Conservation (phyloP, 2,888 invertebrate species). For the Dermolepida albohirtum region DNA sequence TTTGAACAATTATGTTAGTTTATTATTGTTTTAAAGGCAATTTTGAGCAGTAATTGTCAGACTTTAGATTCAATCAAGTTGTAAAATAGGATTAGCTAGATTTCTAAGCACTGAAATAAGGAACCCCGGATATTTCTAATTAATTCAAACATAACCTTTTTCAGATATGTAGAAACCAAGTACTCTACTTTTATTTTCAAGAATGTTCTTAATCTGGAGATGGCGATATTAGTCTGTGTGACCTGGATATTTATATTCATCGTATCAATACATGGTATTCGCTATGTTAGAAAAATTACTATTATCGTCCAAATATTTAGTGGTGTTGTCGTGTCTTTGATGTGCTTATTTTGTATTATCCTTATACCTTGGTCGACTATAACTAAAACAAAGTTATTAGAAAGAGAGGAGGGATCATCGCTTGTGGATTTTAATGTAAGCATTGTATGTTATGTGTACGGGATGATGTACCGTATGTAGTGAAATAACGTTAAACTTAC, state of each 20-base stretch:
- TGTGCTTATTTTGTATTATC: neutral
- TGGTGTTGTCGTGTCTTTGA: neutral
- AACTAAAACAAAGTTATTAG: neutral
- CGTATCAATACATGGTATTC: neutral
- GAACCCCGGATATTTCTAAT: too few species aligned
- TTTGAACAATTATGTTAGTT: too few species aligned
- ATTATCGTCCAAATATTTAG: neutral
- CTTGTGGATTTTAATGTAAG: constrained; percentile 8
- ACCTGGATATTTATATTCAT: constrained; percentile 5
- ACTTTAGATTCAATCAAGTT: too few species aligned
- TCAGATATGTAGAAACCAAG: too few species aligned
- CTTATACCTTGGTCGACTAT: constrained; percentile 19
- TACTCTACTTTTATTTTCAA: neutral
- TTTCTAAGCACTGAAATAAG: too few species aligned
- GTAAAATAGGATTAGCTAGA: too few species aligned
- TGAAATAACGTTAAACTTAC: too few species aligned
- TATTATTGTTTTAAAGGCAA: too few species aligned
- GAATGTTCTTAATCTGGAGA: neutral
- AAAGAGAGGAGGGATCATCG: neutral
- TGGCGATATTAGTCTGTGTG: neutral
- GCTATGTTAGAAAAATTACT: constrained; percentile 1
- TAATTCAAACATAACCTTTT: too few species aligned
- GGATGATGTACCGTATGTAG: too few species aligned
- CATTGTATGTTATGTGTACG: too few species aligned
- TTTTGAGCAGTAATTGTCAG: too few species aligned